Evolutionary conservation across 1,140 invertebrate genomes (phyloP).

Genomic region (Brachionus plicatilis): DNA sequence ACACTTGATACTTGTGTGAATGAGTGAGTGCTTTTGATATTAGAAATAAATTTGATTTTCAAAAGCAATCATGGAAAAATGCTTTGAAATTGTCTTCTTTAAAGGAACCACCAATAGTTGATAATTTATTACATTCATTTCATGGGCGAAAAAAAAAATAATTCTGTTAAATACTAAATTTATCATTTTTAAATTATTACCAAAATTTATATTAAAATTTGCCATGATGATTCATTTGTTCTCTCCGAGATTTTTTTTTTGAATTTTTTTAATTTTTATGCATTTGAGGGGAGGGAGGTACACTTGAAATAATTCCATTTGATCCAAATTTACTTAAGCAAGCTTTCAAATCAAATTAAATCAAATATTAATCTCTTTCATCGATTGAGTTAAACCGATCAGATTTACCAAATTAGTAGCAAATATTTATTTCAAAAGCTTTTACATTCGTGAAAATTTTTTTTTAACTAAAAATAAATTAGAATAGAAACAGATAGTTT

Average conservation of each 20-base stretch:
- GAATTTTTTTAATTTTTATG: background rate
- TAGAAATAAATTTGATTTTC: background rate
- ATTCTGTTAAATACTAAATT: background rate
- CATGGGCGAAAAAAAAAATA: background rate
- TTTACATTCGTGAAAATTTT: background rate
- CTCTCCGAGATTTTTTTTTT: background rate
- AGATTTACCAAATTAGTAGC: background rate
- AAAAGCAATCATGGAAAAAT: background rate
- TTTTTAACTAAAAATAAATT: background rate
- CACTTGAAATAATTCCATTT: background rate
- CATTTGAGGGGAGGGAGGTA: background rate
- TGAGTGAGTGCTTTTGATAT: background rate
- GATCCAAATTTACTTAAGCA: background rate
- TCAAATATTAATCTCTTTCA: background rate
- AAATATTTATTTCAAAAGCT: background rate
- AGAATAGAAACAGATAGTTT: background rate
- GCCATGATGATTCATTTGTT: background rate
- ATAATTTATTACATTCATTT: background rate
- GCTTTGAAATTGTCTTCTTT: slow-evolving; percentile 4
- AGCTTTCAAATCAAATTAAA: background rate
- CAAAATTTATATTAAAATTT: background rate
- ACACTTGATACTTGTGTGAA: background rate
- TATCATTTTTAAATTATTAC: background rate
- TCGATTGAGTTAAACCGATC: background rate
- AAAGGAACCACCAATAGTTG: background rate